Evolutionary conservation across 1,140 invertebrate species (phyloP).

Genomic region (Psix sp.): DNA sequence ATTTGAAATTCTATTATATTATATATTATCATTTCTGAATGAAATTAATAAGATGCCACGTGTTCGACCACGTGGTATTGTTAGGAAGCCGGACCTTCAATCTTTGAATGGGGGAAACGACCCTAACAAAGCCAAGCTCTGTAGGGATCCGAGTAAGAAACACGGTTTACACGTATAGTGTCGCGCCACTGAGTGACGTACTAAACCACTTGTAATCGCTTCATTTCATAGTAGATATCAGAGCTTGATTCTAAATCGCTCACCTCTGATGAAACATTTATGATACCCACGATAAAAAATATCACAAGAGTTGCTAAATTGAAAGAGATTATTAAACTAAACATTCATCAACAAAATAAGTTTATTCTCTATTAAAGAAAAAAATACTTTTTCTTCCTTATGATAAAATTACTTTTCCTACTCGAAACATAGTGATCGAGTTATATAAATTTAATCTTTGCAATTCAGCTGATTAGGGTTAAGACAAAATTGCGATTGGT

Average conservation of each 20-base stretch:
- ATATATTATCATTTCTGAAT: not conserved
- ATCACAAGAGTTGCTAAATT: no score
- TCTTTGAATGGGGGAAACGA: constrained; percentile 45
- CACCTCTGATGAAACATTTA: constrained; percentile 9
- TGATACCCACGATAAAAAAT: not conserved
- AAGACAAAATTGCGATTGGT: no score
- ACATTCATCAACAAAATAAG: no score
- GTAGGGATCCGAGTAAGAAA: constrained; percentile 35
- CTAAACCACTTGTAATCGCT: constrained; percentile 28
- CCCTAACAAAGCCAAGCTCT: constrained; percentile 32
- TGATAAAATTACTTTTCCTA: no score
- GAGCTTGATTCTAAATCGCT: constrained; percentile 7
- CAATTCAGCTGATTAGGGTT: no score
- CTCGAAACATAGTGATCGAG: no score
- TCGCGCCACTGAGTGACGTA: constrained; percentile 4
- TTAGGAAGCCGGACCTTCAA: constrained; percentile 36
- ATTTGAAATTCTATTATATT: no score
- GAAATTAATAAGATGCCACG: constrained; percentile 36
- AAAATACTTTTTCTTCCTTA: no score
- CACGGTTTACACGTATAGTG: constrained; percentile 16
- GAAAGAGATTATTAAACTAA: no score
- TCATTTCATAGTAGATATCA: constrained; percentile 8
- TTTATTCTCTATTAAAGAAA: no score
- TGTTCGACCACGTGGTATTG: constrained; percentile 60
- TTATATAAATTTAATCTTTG: no score